These are phyloP conservation scores for Heteromurus nitidus DNA, from an alignment of 2,888 invertebrate species.

Conservation along the genomic window DNA sequence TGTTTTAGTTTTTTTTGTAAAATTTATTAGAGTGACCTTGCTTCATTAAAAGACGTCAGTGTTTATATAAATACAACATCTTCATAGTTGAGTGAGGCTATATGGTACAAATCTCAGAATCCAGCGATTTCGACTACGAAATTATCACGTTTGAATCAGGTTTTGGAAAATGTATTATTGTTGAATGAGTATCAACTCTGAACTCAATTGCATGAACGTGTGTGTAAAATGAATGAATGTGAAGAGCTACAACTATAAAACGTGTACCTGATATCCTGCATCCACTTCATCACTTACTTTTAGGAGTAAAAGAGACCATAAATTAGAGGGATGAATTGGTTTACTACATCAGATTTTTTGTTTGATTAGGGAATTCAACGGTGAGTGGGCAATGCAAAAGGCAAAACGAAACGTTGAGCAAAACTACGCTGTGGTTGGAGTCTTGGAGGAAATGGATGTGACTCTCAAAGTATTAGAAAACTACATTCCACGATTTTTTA, in stretches of 20 bases:
- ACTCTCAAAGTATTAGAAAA: slow-evolving; percentile 90
- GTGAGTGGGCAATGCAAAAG: slow-evolving; percentile 86
- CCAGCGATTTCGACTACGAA: no score
- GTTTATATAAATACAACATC: no score
- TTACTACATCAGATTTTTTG: no score
- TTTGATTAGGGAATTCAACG: slow-evolving; percentile 86
- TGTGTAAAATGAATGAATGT: not conserved
- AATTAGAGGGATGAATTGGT: not conserved
- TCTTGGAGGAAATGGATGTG: slow-evolving; percentile 90
- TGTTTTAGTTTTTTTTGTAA: not conserved
- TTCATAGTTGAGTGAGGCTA: no score
- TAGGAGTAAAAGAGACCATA: no score
- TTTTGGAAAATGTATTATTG: no score
- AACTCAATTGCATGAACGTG: no score
- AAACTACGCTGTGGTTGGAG: slow-evolving; percentile 91
- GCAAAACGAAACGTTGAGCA: slow-evolving; percentile 91
- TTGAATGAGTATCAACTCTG: no score
- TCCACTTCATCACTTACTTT: not conserved
- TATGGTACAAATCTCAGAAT: no score
- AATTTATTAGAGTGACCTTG: slow-evolving; percentile 4
- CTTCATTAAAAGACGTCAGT: not conserved
- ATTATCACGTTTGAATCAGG: no score
- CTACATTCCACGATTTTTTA: slow-evolving; percentile 89
- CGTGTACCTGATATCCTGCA: slow-evolving; percentile 3
- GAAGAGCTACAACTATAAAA: slow-evolving; percentile 2